Percentiles rank a stretch among this genome's conserved stretches.
phyloP scores from a whole-genome alignment of 2,113 vertebrate genomes.

The Halichoerus grypus region DNA sequence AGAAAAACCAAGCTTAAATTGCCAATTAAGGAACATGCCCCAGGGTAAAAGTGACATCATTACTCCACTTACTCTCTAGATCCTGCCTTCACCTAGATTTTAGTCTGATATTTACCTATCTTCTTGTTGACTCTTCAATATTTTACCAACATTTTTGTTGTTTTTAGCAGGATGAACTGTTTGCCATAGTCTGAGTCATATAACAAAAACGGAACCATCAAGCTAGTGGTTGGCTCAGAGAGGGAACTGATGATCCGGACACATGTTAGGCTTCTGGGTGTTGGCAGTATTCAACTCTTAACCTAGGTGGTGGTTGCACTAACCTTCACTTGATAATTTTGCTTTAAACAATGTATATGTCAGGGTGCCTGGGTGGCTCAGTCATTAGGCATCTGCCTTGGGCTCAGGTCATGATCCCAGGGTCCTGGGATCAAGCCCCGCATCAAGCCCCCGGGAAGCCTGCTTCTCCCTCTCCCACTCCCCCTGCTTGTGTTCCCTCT shows the following conservation, averaged over 20 bases:
- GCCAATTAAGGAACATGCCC: neutral
- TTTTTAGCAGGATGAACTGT: neutral
- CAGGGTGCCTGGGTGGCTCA: neutral
- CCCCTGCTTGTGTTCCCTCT: too few relatives aligned
- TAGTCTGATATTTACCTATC: neutral
- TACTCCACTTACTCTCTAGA: neutral
- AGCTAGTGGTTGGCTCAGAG: neutral
- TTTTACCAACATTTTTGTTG: neutral
- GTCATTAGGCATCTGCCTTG: too few relatives aligned
- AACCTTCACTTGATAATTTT: neutral
- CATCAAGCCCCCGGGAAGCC: too few relatives aligned
- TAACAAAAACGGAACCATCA: neutral
- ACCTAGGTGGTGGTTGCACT: neutral
- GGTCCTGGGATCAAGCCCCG: too few relatives aligned
- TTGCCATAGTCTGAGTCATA: neutral
- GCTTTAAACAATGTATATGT: neutral
- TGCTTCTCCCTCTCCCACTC: too few relatives aligned
- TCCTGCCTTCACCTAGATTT: conserved; percentile 43
- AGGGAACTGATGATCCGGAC: neutral
- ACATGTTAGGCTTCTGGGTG: neutral
- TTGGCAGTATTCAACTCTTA: neutral
- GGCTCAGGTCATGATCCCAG: too few relatives aligned
- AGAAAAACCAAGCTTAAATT: neutral
- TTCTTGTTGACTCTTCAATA: neutral
- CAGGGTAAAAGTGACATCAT: neutral